These are phyloP conservation scores for Zenarchopterus dispar DNA, from an alignment of 2,797 vertebrate species.

Conservation along the genomic window DNA sequence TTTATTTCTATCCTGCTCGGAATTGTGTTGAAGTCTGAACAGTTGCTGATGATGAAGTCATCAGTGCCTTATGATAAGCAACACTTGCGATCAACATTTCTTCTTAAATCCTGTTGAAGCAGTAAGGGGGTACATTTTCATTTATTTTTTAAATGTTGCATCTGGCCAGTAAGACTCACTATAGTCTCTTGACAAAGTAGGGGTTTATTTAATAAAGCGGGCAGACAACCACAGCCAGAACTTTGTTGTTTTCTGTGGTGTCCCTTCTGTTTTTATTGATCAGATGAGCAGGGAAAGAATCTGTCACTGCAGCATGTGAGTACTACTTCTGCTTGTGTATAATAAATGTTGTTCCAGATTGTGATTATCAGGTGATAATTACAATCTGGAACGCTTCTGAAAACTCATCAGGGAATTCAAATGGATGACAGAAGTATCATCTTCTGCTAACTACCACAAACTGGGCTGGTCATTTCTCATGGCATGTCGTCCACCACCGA, in stretches of 20 bases:
- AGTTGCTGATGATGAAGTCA: too few relatives aligned
- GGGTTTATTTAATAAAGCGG: too few relatives aligned
- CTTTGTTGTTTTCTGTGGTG: conserved; percentile 9
- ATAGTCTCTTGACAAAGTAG: background rate
- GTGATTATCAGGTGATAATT: conserved; percentile 37
- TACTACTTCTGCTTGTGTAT: conserved; percentile 40
- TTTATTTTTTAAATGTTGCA: too few relatives aligned
- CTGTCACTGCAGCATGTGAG: conserved; percentile 23
- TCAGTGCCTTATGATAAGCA: too few relatives aligned
- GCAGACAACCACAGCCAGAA: conserved; percentile 13
- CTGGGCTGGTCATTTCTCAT: conserved; percentile 26
- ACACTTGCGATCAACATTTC: too few relatives aligned
- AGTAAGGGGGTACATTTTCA: too few relatives aligned
- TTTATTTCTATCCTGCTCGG: too few relatives aligned
- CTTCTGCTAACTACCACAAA: conserved; percentile 24
- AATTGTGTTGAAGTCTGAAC: too few relatives aligned
- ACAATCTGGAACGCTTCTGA: conserved; percentile 28
- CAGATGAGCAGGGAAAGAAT: conserved; percentile 8
- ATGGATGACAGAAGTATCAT: conserved; percentile 38
- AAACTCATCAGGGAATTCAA: conserved; percentile 36
- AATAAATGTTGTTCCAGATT: conserved; percentile 36
- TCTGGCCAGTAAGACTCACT: background rate
- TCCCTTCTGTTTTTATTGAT: conserved; percentile 24
- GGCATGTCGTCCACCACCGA: conserved; percentile 30
- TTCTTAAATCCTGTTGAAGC: too few relatives aligned